Base-by-base conservation (phyloP, 2,113 vertebrate genomes). In the Salvelinus fontinalis region DNA sequence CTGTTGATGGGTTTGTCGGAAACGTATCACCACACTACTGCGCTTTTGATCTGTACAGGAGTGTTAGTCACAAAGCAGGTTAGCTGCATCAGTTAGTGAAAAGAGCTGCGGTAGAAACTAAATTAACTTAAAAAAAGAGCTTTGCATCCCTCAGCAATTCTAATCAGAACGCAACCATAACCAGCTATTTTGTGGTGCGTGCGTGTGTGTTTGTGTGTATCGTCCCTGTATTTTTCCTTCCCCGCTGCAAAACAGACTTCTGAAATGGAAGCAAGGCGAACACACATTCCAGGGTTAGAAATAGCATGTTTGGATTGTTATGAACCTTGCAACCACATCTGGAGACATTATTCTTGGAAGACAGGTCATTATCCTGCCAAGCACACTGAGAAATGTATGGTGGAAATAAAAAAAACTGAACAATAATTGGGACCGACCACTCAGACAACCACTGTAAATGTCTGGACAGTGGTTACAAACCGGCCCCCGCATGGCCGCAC, bases 301-400 rank as follows among this genome's bases (percentile, higher is more conserved):
- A 89, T 83, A 85, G 82, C 80, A 82, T 85, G 87, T 88, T 91
- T 88, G 85, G 79, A 75, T 87, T 79, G 79, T 80, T 78, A 73
- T 74, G 80, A 88, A 87, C 84, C 89, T 84, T 83, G 39, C 83
- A 90, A 87, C 88, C 88, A 80, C 90, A 93, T 90, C 83, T 91
- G 90, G 86, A 92, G 92, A 90, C 83, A 83, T 88, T 88, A 90
- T 92, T 90, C 87, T 89, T 90, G 83, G 86, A 91, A 87, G 86
- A 82, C 86, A 75, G 82, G 77, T 89, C 87, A 89, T 91, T 89
- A 88, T 91, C 85, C 74, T 44, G 74, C 79, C 77, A 89, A 83
- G 78, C 77, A 79, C 76, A 85, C 73, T 74, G 78, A 83, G 79
- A 87, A 81, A 88, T 86, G 80, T 86, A 87, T 84, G 74, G 76